Base-by-base conservation (phyloP, 2,797 vertebrate species). In the Poeciliopsis gracilis region DNA sequence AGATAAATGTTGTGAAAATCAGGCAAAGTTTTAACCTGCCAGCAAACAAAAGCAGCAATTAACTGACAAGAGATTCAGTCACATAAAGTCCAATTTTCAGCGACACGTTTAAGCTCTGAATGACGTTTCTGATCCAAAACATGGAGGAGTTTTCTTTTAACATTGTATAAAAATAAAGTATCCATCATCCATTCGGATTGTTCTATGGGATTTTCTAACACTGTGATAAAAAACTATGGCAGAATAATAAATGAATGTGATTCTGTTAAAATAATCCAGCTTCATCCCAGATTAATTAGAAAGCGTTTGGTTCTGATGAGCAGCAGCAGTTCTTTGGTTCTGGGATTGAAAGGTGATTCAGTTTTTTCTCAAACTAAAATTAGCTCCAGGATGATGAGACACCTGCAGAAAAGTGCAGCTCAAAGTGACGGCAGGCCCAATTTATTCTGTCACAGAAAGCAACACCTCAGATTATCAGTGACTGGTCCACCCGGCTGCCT, bases 391-490 rank as follows among this genome's bases (percentile, higher is more conserved):
- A 69, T 36, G 5, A 69, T 11, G 12, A 45, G 23, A 69, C 38
- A 69, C 38, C 66, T 45, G 72, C 49, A 73, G 72, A 73, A 53
- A 73, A 53, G 72, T 73, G 49, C 30, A 70, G 30, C 3, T 25
- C 5, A 3, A 18, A 57, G 71, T 9, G 66, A n/a, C 57, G 23
- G 25, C 38, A 4, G 38, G 70, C 10, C 47, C 77, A 49, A 81
- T 74, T 71, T 72, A 55, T 73, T 82, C 20, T 77, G 82, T 75
- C 79, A 82, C 79, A 43, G 13, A 49, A 69, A 77, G 75, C 82
- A 0, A 80, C 77, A 82, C 82, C 79, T 82, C 79, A 77, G 82
- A 84, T 82, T 57, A 73, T 61, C 4, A 67, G 55, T 73, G 49
- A 53, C 25, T 18, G 59, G 38, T 0, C 47, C 23, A 23, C 2